phyloP scores from a whole-genome alignment of 2,888 invertebrate genomes.

The Stegophylla sp. region DNA sequence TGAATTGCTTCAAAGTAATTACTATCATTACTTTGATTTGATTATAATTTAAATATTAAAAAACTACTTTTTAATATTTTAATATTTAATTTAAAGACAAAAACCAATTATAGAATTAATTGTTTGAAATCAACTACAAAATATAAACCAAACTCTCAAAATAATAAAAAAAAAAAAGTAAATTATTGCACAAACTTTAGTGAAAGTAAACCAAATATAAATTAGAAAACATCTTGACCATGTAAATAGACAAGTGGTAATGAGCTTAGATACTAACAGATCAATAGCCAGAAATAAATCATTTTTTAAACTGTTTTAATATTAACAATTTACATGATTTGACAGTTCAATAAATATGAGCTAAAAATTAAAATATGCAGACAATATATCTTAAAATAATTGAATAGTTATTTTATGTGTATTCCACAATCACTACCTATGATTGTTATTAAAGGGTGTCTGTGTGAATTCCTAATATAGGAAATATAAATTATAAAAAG shows the following conservation, averaged over 20 bases:
- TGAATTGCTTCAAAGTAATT: not conserved
- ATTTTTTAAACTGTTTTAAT: slow-evolving; percentile 30
- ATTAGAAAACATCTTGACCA: slow-evolving; percentile 14
- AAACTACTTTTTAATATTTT: not conserved
- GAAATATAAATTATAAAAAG: slow-evolving; percentile 36
- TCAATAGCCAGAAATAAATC: slow-evolving; percentile 27
- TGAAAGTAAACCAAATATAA: not conserved
- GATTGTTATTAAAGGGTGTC: slow-evolving; percentile 9
- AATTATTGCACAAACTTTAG: not conserved
- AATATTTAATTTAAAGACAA: not conserved
- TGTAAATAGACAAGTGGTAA: slow-evolving; percentile 31
- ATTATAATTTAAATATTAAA: not conserved
- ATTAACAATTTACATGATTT: slow-evolving; percentile 36
- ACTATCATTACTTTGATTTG: not conserved
- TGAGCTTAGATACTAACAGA: slow-evolving; percentile 18
- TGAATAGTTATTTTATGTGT: slow-evolving; percentile 20
- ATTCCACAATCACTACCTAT: slow-evolving; percentile 35
- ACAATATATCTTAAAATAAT: slow-evolving; percentile 43
- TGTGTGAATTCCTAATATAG: slow-evolving; percentile 35
- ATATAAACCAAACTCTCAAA: not conserved
- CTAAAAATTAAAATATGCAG: slow-evolving; percentile 43
- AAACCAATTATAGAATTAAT: not conserved
- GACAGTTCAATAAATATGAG: slow-evolving; percentile 31
- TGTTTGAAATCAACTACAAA: not conserved
- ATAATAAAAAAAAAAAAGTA: not conserved